Evolutionary conservation across 2,888 invertebrate genomes (phyloP), one percentile per base, ranked within the genome.

Genomic region (Andrena chrysosceles): DNA sequence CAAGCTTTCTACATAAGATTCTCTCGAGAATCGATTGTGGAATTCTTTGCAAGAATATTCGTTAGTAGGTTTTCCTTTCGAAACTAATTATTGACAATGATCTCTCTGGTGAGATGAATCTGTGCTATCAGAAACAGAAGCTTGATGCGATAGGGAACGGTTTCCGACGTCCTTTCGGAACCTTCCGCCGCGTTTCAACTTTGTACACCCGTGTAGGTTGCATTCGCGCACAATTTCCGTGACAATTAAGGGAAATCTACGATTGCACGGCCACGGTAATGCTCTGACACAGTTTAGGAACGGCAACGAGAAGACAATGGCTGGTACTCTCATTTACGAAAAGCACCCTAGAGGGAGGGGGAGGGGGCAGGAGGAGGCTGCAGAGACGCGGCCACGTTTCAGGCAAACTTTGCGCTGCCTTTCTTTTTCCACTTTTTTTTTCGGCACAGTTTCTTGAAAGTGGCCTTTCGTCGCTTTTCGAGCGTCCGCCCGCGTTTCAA

Each of bases 371-470:
- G 20, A 16, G 69, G 26, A 29, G 23, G 49, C 23, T 29, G 35
- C 35, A 20, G 26, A 29, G 54, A 33, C 31, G 35, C 26, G 64
- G 69, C 33, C 69, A 76, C 69, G 70, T 79, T 79, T 69, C 70
- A 56, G 67, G 59, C 77, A 56, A 81, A 67, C 71, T 62, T 80
- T 56, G 42, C 49, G 60, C 70, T 60, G 66, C 66, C 54, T 20
- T 54, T 33, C 20, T 56, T 29, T 54, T 26, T 52, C 10, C 10
- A 48, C 16, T 16, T 62, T 72, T 69, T 64, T 67, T 75, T 76
- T 69, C 71, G 71, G 13, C 67, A 62, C 23, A 78, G 71, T 78
- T 78, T 72, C 78, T 77, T 71, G 54, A 78, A 78, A 81, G 80
- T 72, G 80, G 67, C 62, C 71, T 71, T 71, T 48, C 66, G 63